Conservation (phyloP, 2,888 invertebrate genomes). For the Diogma glabrata region DNA sequence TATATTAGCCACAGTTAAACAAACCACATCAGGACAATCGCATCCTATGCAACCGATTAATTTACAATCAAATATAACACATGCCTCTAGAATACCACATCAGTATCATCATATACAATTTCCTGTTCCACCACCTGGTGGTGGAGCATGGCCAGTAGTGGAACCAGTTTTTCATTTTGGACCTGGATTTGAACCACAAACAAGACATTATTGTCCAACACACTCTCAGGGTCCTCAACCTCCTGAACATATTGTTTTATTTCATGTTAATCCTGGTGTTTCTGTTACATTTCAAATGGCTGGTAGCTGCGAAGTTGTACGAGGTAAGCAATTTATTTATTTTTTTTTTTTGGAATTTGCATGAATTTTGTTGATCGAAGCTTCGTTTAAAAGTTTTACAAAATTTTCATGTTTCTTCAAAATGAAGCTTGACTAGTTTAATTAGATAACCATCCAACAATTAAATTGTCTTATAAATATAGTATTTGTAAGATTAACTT, state of each 20-base stretch:
- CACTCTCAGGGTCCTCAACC: constrained; percentile 31
- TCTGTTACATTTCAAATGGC: constrained; percentile 63
- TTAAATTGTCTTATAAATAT: too few relatives aligned
- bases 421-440: too few relatives aligned
- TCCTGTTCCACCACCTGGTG: constrained; percentile 31
- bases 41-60: constrained; percentile 1
- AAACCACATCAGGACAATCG: background rate
- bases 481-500: too few relatives aligned
- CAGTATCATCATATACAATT: constrained; percentile 40
- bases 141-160: constrained; percentile 33
- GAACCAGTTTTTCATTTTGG: constrained; percentile 48
- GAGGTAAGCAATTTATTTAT: too few relatives aligned
- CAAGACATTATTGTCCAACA: constrained; percentile 36
- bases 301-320: constrained; percentile 60
- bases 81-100: constrained; percentile 22
- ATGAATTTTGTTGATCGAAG: too few relatives aligned
- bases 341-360: too few relatives aligned
- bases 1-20: background rate
- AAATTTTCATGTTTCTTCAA: too few relatives aligned
- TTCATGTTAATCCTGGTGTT: constrained; percentile 68
- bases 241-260: constrained; percentile 53
- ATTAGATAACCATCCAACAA: too few relatives aligned
- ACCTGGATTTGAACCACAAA: constrained; percentile 43
- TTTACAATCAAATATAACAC: background rate
- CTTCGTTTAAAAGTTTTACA: too few relatives aligned